Conservation (phyloP, 2,888 invertebrate genomes). For the Spodoptera picta region DNA sequence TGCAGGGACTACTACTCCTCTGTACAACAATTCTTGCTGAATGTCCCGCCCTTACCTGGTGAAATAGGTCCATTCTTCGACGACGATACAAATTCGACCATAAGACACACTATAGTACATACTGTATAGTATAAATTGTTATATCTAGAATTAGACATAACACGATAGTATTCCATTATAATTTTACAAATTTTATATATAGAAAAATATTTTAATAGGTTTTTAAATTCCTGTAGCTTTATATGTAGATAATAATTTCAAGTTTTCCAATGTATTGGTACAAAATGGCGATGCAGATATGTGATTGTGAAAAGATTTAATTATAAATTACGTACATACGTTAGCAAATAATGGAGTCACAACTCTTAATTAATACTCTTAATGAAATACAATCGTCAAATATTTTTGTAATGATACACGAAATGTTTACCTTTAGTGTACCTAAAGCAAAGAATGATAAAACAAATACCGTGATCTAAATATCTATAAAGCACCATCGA, state of each 20-base stretch:
- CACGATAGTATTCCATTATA: constrained; percentile 40
- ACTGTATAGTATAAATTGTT: constrained; percentile 63
- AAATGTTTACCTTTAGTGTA: constrained; percentile 13
- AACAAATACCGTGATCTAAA: background rate
- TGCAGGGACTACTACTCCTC: constrained; percentile 93
- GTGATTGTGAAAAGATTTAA: constrained; percentile 22
- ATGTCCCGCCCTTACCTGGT: constrained; percentile 72
- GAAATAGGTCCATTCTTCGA: constrained; percentile 73
- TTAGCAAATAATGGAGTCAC: background rate
- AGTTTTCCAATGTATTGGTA: constrained; percentile 43
- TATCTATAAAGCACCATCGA: constrained; percentile 10
- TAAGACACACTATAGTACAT: constrained; percentile 67
- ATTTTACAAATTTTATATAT: constrained; percentile 55
- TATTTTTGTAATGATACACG: constrained; percentile 37
- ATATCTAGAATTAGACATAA: constrained; percentile 29
- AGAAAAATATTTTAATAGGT: constrained; percentile 53
- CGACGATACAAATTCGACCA: constrained; percentile 59
- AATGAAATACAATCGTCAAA: constrained; percentile 10
- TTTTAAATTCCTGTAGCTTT: constrained; percentile 46
- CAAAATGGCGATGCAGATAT: constrained; percentile 46
- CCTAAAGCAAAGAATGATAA: constrained; percentile 4
- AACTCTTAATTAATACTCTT: background rate
- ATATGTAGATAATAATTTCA: constrained; percentile 24
- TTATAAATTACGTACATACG: constrained; percentile 3
- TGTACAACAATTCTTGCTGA: constrained; percentile 85